A percentile compares a stretch with the other conserved stretches of the same genome.
These are phyloP conservation scores for Trididemnum clinides DNA, from an alignment of 23 tunicate species.

Conservation along the genomic window DNA sequence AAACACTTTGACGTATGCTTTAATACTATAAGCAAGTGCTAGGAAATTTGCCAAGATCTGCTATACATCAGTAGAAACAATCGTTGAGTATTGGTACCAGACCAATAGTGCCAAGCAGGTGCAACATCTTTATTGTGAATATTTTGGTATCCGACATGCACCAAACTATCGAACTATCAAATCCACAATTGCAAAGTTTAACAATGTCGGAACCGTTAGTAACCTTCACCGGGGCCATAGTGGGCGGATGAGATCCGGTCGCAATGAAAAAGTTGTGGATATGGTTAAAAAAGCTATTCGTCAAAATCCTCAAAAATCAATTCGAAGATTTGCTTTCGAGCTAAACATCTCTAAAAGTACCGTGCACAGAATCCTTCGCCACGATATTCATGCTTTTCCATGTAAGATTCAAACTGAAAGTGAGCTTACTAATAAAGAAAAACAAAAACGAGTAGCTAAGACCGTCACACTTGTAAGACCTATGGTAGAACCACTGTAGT, in stretches of 20 bases:
- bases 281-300: background rate
- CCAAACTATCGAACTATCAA: conserved; percentile 1
- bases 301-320: background rate
- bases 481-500: too few relatives aligned
- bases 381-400: conserved; percentile 5
- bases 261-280: conserved; percentile 1
- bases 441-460: too few relatives aligned
- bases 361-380: background rate
- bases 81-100: background rate
- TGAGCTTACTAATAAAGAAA: background rate
- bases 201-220: background rate
- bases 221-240: background rate
- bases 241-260: background rate
- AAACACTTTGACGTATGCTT: background rate
- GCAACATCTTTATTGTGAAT: background rate
- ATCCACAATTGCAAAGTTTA: background rate
- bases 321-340: background rate
- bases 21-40: background rate
- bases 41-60: background rate
- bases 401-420: background rate
- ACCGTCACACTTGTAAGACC: too few relatives aligned
- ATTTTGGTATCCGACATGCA: conserved; percentile 1
- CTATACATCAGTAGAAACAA: background rate
- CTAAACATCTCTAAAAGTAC: background rate
- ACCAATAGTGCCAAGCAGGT: background rate